Conservation (phyloP, 1,140 invertebrate species). For the Ctenoplectra terminalis region DNA sequence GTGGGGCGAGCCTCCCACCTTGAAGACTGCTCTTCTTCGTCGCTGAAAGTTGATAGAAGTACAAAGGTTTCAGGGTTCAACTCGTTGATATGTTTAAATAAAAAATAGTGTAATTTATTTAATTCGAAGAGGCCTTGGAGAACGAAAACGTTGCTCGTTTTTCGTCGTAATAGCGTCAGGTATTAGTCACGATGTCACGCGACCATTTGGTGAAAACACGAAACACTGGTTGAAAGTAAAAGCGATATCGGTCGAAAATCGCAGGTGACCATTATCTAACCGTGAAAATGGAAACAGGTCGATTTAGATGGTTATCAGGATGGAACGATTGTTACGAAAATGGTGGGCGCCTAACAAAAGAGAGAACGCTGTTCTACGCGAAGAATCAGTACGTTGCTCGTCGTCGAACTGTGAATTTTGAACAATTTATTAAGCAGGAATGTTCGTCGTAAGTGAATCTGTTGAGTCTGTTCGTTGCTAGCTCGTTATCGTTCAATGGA, state of each 20-base stretch:
- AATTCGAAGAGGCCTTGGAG: neutral
- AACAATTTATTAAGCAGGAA: no score
- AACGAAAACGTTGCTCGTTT: neutral
- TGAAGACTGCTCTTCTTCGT: neutral
- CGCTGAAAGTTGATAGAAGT: no score
- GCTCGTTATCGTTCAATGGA: neutral
- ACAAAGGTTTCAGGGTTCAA: no score
- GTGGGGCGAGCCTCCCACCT: conserved; percentile 50
- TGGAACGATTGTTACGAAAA: neutral
- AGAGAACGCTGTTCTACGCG: neutral
- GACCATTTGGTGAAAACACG: neutral
- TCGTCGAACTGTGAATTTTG: neutral
- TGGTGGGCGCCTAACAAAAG: no score
- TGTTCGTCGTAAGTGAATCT: neutral
- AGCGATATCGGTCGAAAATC: neutral
- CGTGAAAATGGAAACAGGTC: neutral
- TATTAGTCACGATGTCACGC: no score
- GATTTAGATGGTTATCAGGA: conserved; percentile 34
- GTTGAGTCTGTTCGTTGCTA: neutral
- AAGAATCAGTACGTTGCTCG: neutral
- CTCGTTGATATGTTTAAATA: no score
- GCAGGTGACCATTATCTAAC: neutral
- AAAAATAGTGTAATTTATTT: no score
- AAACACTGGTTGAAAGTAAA: neutral
- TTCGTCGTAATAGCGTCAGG: no score